Base-by-base conservation (phyloP, 2,113 vertebrate species). In the Lepus americanus region DNA sequence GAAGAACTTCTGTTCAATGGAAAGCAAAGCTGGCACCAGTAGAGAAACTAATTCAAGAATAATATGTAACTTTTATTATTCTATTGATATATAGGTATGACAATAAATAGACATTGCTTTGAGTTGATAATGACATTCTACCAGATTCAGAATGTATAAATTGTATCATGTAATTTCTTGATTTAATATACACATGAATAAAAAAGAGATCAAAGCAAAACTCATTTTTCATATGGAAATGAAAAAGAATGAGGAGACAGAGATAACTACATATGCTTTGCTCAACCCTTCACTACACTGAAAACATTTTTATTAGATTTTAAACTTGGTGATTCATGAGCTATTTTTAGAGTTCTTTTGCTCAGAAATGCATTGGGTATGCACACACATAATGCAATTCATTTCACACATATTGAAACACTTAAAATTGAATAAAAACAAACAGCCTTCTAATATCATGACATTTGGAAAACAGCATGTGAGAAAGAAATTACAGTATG, bases 391-490 rank as follows among this genome's bases (percentile, higher is more conserved):
- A 94, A 88, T 88, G 17, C 23, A 90, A 73, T 78, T 95, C 55
- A 95, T 94, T 94, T 94, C 44, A 85, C 82, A 92, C 82, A 74
- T 44, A 59, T 17, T 78, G 33, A 94, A 92, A 63, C 78, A 90
- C 64, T 91, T 94, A 72, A 94, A 95, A 61, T 66, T 70, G 27
- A 95, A 14, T 94, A 87, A 90, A 94, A 92, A 78, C 66, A 94
- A 95, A 76, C 36, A 77, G 2, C 29, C 9, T 72, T 67, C 73
- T 94, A 93, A 89, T 87, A 36, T 87, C 36, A 87, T 94, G 76
- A 87, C 85, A 88, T 87, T 94, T 95, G 19, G 39, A 92, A 95
- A 92, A 94, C 59, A 92, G 31, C 25, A 79, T 78, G 67, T 93
- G 61, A 39, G 22, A 89, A 93, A 87, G 16, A 95, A 94, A 95